Percentiles rank a stretch among this genome's conserved stretches.
These are phyloP conservation scores for Drosophila antonietae DNA, from an alignment of 2,888 invertebrate genomes.

Conservation along the genomic window DNA sequence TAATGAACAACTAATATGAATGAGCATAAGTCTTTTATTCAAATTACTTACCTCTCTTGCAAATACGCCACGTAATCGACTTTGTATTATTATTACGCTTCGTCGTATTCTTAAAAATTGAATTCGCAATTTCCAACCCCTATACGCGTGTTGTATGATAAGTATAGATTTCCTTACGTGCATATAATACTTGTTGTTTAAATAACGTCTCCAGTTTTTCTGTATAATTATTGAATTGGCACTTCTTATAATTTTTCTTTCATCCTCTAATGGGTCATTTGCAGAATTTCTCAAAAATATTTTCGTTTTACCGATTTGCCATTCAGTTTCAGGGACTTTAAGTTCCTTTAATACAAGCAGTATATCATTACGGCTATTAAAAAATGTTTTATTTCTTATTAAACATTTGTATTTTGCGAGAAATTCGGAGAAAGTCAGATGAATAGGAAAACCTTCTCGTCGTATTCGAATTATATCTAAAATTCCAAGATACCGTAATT, in stretches of 20 bases:
- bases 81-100: slow-evolving; percentile 93
- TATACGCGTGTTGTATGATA: slow-evolving; percentile 92
- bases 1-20: background rate
- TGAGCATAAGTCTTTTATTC: background rate
- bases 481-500: slow-evolving; percentile 96
- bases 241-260: slow-evolving; percentile 89
- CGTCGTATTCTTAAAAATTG: slow-evolving; percentile 92
- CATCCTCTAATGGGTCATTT: slow-evolving; percentile 93
- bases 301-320: slow-evolving; percentile 95
- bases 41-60: slow-evolving; percentile 89
- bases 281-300: slow-evolving; percentile 92
- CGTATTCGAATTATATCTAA: slow-evolving; percentile 96
- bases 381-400: slow-evolving; percentile 72
- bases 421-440: slow-evolving; percentile 91
- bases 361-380: slow-evolving; percentile 75
- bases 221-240: slow-evolving; percentile 91
- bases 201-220: slow-evolving; percentile 89
- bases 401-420: slow-evolving; percentile 91
- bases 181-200: slow-evolving; percentile 88
- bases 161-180: slow-evolving; percentile 89
- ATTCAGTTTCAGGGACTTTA: slow-evolving; percentile 90
- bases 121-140: slow-evolving; percentile 93
- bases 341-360: slow-evolving; percentile 87
- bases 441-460: slow-evolving; percentile 95
- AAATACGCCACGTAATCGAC: slow-evolving; percentile 94